Base-by-base conservation (phyloP, 2,888 invertebrate species). In the Tortricodes alternella region DNA sequence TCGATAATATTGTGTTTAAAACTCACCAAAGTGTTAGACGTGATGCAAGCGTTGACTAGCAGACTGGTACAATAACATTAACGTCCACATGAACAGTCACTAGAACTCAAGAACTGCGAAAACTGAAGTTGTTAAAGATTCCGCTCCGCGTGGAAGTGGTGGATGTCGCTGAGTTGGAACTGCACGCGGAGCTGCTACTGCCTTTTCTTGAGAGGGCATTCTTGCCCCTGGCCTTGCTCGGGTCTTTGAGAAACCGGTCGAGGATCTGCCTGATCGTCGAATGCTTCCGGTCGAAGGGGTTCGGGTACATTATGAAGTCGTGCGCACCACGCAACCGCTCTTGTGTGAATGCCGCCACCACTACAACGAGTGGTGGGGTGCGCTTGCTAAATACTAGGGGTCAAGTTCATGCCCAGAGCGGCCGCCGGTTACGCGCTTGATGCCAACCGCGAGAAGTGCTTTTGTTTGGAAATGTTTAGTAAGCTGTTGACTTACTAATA, bases 221-320 rank as follows among this genome's bases (percentile, higher is more conserved):
- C 62, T 76, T 80, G n/a, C 64, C 66, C 43, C 65, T 65, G 61
- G 65, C 63, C 23, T 64, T 73, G 60, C 66, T 77, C n/a, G 71
- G 62, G 32, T 90, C 89, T 51, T 90, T 92, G 64, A 94, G 80
- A 56, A 94, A 76, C 55, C 92, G 90, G 69, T 94, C 94, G 66
- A 94, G 78, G 66, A 94, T 91, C 78, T 94, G 94, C 58, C 94
- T 91, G 68, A 94, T 94, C 38, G 93, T 93, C 58, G 93, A 93
- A 80, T 94, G 94, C 73, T 94, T 94, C 74, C 94, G 91, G 67
- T 94, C 93, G 77, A 94, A 93, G 65, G 94, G 94, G 75, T 94
- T 94, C 16, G 94, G 94, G 80, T 92, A 94, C 94, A 94, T 93
- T 64, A 75, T 83, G 43, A 53, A 43, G 41, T 50, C 80, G 78